Base-by-base conservation (phyloP, 2,888 invertebrate genomes). In the Drosophila antonietae region DNA sequence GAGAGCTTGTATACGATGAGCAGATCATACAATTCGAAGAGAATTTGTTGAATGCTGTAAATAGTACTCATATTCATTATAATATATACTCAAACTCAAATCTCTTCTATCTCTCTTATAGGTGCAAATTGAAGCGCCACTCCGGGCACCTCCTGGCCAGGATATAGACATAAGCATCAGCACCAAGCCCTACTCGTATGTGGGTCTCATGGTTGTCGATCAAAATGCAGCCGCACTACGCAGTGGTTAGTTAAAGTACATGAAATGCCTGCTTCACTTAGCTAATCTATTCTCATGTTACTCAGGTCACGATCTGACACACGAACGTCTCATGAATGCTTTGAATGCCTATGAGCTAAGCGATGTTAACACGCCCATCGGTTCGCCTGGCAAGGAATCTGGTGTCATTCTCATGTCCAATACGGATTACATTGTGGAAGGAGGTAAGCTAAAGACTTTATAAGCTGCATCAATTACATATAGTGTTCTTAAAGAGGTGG, bases 171-270 rank as follows among this genome's bases (percentile, higher is more conserved):
- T 99, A 18, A 94, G 95, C 0, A 95, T 98, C 51, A 94, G 95
- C 14, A 96, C 98, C 0, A 97, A 96, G 87, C 96, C 98, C 0
- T 96, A 97, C 85, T 97, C 98, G 0, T 96, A 96, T 83, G 96
- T 98, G 23, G 98, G 97, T 6, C 93, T 99, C n/a, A 94, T 98
- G 88, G 98, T 97, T 0, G 96, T 97, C 4, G 98, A 99, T 93
- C 96, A 97, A 91, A 96, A 96, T 90, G 96, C 97, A 1, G 92
- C 95, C 10, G 93, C 51, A 0, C 33, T 97, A 53, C 95, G 95
- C 89, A 94, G 94, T 44, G 97, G 97, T 88, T 95, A 68, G 18
- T n/a, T n/a, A 0, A 35, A 12, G 0, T 5, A 12, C 1, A 4
- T 1, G 2, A 23, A 18, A 20, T 12, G 3, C 3, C 12, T 6